Evolutionary conservation across 2,888 invertebrate genomes (phyloP).

Genomic region (Orchestes rusci): DNA sequence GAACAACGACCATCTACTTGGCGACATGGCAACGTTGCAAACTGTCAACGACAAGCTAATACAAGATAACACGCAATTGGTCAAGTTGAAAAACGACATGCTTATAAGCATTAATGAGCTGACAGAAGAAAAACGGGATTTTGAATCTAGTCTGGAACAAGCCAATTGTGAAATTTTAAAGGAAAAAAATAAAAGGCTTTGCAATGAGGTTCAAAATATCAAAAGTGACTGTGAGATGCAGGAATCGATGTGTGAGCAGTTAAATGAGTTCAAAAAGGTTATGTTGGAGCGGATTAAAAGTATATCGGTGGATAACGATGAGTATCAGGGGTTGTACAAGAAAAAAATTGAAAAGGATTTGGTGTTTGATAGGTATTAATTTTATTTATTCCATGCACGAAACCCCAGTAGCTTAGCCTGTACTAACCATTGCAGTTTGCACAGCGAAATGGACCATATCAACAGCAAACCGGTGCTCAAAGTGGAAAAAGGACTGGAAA

Average conservation of each 20-base stretch:
- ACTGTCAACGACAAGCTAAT: not conserved
- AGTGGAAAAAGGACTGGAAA: conserved; percentile 43
- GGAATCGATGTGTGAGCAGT: no score
- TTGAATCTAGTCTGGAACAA: not conserved
- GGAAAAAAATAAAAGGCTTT: conserved; percentile 1
- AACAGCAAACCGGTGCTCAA: conserved; percentile 35
- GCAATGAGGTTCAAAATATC: not conserved
- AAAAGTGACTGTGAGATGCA: no score
- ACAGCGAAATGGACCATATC: conserved; percentile 41
- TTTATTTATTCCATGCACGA: no score
- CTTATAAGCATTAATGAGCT: conserved; percentile 1
- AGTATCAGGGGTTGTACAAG: not conserved
- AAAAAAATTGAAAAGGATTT: no score
- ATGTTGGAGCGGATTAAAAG: no score
- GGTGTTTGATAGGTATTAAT: no score
- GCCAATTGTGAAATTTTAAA: conserved; percentile 2
- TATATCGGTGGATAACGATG: no score
- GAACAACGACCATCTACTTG: not conserved
- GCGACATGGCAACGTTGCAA: not conserved
- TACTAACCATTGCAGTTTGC: conserved; percentile 34
- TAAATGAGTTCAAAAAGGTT: no score
- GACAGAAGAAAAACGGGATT: conserved; percentile 1
- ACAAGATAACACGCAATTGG: not conserved
- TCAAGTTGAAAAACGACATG: conserved; percentile 1
- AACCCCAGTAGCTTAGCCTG: no score